phyloP scores from a whole-genome alignment of 2,113 vertebrate genomes.

The Chroicocephalus ridibundus region DNA sequence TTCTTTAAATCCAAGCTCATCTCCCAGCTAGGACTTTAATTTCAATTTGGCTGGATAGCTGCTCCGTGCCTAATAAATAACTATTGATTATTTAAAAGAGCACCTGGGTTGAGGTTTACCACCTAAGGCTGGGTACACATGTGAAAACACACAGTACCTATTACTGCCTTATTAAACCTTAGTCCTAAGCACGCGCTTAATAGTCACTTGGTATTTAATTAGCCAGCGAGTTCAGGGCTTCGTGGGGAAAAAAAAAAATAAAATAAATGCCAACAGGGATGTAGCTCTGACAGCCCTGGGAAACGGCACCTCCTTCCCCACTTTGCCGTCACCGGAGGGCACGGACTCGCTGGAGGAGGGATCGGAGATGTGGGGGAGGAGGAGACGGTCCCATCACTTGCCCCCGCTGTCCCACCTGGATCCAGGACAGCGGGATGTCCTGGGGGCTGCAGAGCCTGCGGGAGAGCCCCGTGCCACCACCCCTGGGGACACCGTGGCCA shows the following conservation, averaged over 20 bases:
- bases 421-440: neutral
- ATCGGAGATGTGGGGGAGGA: neutral
- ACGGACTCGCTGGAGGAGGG: neutral
- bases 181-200: conserved; percentile 58
- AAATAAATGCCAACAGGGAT: neutral
- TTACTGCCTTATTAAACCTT: conserved; percentile 59
- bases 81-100: conserved; percentile 48
- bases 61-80: conserved; percentile 48
- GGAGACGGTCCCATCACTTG: neutral
- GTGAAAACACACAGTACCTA: neutral
- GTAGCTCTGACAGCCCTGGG: neutral
- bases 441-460: neutral
- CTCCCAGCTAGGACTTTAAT: conserved; percentile 29
- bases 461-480: neutral
- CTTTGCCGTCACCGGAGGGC: neutral
- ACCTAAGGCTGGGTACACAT: conserved; percentile 2
- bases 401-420: neutral
- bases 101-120: neutral
- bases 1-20: conserved; percentile 45
- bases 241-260: no score
- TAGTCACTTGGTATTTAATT: conserved; percentile 65
- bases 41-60: conserved; percentile 48
- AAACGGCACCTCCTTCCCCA: neutral
- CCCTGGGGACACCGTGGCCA: neutral
- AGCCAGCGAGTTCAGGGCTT: conserved; percentile 20